phyloP scores from a whole-genome alignment of 2,113 vertebrate species.

The Neoarius graeffei region DNA sequence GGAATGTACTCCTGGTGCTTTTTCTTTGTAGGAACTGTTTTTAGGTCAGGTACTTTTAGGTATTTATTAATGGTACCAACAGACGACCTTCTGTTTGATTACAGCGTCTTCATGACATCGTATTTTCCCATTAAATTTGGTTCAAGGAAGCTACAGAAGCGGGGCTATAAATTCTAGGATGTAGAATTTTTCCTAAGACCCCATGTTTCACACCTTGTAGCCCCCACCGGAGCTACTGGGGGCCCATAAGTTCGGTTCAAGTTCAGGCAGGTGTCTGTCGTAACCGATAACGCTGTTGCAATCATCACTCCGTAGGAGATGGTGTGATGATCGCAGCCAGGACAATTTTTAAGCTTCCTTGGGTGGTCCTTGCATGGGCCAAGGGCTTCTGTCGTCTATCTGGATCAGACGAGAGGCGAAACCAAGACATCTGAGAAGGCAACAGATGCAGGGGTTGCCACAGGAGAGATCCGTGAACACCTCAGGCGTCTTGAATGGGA shows the following conservation, averaged over 20 bases:
- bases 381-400: too few species aligned
- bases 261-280: too few species aligned
- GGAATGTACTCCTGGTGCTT: neutral
- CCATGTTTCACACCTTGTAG: neutral
- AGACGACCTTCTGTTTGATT: neutral
- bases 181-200: neutral
- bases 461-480: too few species aligned
- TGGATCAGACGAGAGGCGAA: too few species aligned
- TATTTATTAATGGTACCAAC: neutral
- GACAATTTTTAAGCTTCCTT: too few species aligned
- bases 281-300: too few species aligned
- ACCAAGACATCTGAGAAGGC: too few species aligned
- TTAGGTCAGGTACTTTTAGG: neutral
- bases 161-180: neutral
- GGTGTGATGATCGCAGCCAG: too few species aligned
- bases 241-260: neutral
- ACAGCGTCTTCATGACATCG: neutral
- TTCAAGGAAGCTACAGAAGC: neutral
- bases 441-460: too few species aligned
- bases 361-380: too few species aligned
- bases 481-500: too few species aligned
- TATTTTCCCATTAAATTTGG: neutral
- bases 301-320: too few species aligned
- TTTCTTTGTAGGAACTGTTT: neutral
- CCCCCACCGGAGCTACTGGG: neutral